These are phyloP conservation scores for Molanna angustata DNA, from an alignment of 2,888 invertebrate species.

Conservation along the genomic window DNA sequence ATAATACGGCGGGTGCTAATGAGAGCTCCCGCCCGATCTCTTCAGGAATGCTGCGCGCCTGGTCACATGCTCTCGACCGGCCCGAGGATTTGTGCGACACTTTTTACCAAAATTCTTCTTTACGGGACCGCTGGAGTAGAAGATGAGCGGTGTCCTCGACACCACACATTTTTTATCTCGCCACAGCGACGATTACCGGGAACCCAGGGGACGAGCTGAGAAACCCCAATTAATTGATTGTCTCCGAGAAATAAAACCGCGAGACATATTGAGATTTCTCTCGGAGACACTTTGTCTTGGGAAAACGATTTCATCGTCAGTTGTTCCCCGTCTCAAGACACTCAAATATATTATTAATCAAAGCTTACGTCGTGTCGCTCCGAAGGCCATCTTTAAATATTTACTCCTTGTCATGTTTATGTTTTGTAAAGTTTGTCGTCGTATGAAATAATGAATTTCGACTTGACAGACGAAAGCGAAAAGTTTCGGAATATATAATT, in stretches of 20 bases:
- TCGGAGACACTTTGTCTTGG: not conserved
- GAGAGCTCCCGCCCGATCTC: constrained; percentile 26
- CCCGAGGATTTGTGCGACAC: constrained; percentile 11
- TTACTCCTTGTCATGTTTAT: constrained; percentile 7
- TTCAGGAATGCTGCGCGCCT: constrained; percentile 25
- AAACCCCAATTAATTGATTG: too few relatives aligned
- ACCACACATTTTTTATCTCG: constrained; percentile 24
- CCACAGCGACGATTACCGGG: constrained; percentile 19
- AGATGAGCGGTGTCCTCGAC: constrained; percentile 20
- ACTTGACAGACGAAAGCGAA: constrained; percentile 12
- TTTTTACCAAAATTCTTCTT: too few relatives aligned
- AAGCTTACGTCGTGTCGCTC: constrained; percentile 1
- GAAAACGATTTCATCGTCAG: not conserved
- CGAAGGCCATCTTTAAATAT: not conserved
- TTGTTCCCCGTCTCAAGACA: not conserved
- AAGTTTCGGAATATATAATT: constrained; percentile 26
- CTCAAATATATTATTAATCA: constrained; percentile 9
- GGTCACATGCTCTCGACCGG: constrained; percentile 19
- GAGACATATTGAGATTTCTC: not conserved
- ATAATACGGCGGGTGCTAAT: constrained; percentile 29
- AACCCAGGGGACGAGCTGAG: constrained; percentile 1
- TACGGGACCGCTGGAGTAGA: constrained; percentile 18
- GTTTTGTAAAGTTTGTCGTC: constrained; percentile 11
- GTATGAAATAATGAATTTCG: constrained; percentile 18
- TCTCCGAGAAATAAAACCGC: too few relatives aligned